These are phyloP conservation scores for Drosophila parabipectinata DNA, from an alignment of 1,140 invertebrate species.

Conservation along the genomic window DNA sequence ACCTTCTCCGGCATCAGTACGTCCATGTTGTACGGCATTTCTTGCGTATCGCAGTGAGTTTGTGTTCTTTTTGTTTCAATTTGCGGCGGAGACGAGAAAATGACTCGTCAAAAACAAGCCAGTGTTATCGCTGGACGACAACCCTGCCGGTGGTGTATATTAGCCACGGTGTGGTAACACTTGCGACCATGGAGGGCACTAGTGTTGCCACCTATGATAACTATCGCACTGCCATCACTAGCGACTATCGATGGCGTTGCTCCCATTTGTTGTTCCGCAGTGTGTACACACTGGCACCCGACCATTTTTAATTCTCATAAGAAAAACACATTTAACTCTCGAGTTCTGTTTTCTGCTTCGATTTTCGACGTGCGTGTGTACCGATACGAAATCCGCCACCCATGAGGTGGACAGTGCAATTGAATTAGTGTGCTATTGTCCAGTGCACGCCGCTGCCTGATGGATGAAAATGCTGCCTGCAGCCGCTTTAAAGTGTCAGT, in stretches of 20 bases:
- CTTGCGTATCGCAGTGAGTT: conserved; percentile 19
- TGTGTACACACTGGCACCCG: conserved; percentile 56
- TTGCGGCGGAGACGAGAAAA: conserved; percentile 52
- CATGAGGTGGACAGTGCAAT: conserved; percentile 43
- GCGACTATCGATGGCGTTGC: conserved; percentile 9
- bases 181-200: too few species aligned
- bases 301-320: conserved; percentile 65
- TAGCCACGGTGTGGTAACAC: not conserved
- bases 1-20: conserved; percentile 89
- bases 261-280: conserved; percentile 8
- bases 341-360: conserved; percentile 17
- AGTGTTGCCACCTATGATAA: not conserved
- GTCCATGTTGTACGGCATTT: conserved; percentile 87
- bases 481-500: conserved; percentile 6
- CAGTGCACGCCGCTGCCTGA: conserved; percentile 1
- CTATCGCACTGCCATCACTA: not conserved
- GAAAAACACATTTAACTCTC: conserved; percentile 72
- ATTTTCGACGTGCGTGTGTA: conserved; percentile 42
- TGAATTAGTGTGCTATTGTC: conserved; percentile 1
- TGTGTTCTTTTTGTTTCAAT: conserved; percentile 34
- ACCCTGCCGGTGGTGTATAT: not conserved
- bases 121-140: not conserved
- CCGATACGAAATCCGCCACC: conserved; percentile 19
- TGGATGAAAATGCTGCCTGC: conserved; percentile 1
- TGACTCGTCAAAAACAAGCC: conserved; percentile 79